Evolutionary conservation across 2,888 invertebrate genomes (phyloP), one percentile per base, ranked within the genome.

Genomic region (Cataglyphis livida): DNA sequence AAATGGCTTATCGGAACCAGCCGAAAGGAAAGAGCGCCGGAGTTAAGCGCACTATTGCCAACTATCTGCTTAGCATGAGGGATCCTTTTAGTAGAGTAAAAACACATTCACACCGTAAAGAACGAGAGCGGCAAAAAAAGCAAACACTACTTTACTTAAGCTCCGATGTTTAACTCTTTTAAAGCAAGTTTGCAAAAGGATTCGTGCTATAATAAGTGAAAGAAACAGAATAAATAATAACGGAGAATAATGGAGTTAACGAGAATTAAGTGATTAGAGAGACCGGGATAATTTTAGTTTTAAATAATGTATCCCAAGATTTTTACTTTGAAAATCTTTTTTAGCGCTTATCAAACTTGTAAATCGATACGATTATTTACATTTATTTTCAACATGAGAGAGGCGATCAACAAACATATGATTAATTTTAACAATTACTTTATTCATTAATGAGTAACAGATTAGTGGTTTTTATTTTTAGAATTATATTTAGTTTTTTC

Each of bases 1-100:
- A 85, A 85, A 81, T 78, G 83, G 87, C 84, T 88, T 88, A 76
- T 7, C 25, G 59, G 62, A 61, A 48, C 28, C 28, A 74, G 54
- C 61, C 21, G 71, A 41, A 54, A 54, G 32, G 41, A 70, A 15
- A 73, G 44, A 75, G 51, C 7, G n/a, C 3, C 18, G 70, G 41
- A 76, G 64, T 74, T 48, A 68, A 78, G 38, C 62, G 28, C 25
- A 71, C 44, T 44, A 41, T 84, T 48, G 41, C 65, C 35, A 71
- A 66, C 76, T 82, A 81, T 76, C 81, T 71, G 81, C 74, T 82
- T 64, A 81, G 76, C 18, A 35, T 51, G 32, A 41, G 64, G 57
- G 25, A 54, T 59, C 5, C 41, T 48, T 76, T 81, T 44, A 65
- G 35, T 48, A 59, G n/a, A 82, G 65, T 76, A 66, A 82, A 76